Evolutionary conservation across 2,113 vertebrate species (phyloP).

Genomic region (Chrysochloris asiatica): DNA sequence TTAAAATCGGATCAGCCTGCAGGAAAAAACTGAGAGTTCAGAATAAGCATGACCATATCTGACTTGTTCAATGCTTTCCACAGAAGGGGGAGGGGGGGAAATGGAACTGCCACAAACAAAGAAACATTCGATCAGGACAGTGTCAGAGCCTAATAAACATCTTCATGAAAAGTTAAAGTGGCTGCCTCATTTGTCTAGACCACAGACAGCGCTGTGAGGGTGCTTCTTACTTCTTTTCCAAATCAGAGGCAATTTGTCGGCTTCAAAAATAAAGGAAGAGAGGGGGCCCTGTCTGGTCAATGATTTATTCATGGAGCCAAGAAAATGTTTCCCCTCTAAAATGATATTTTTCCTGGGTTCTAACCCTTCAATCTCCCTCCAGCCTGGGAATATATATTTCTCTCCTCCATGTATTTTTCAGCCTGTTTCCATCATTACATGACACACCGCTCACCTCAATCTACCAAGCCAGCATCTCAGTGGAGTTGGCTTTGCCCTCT

Average conservation of each 20-base stretch:
- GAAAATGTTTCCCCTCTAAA: conserved; percentile 64
- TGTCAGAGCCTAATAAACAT: conserved; percentile 69
- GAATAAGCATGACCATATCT: conserved; percentile 22
- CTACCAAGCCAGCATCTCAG: conserved; percentile 37
- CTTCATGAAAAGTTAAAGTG: conserved; percentile 78
- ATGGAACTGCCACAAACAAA: conserved; percentile 70
- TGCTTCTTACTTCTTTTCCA: conserved; percentile 37
- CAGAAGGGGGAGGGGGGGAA: background rate
- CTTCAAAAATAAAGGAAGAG: conserved; percentile 65
- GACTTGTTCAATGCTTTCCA: conserved; percentile 52
- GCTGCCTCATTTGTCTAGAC: conserved; percentile 70
- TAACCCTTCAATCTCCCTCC: conserved; percentile 67
- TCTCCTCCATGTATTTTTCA: conserved; percentile 71
- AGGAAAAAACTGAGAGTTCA: background rate
- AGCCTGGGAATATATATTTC: conserved; percentile 62
- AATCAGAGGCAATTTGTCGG: conserved; percentile 68
- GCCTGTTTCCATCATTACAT: conserved; percentile 62
- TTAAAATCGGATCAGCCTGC: background rate
- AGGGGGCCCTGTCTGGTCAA: conserved; percentile 26
- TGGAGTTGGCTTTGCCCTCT: conserved; percentile 12
- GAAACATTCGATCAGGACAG: conserved; percentile 59
- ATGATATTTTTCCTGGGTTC: conserved; percentile 73
- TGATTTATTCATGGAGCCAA: conserved; percentile 73
- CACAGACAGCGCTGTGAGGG: background rate
- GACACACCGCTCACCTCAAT: conserved; percentile 65